phyloP scores from a whole-genome alignment of 2,888 invertebrate genomes.

The Drosophila gaucha region DNA sequence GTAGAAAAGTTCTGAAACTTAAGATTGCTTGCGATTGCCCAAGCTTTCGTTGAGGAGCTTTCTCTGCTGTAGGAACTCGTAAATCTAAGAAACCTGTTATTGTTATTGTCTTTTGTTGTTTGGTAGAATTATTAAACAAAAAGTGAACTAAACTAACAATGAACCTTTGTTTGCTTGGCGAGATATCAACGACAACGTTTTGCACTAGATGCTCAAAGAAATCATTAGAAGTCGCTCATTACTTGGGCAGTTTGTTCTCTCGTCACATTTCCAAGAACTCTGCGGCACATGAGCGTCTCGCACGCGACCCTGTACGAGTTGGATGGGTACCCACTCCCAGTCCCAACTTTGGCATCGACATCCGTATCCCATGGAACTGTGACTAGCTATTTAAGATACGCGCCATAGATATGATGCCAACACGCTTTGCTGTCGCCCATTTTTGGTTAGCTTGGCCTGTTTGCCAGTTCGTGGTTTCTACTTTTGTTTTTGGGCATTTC shows the following conservation, averaged over 20 bases:
- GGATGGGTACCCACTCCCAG: slow-evolving; percentile 15
- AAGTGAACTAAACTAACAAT: slow-evolving; percentile 47
- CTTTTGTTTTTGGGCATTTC: slow-evolving; percentile 53
- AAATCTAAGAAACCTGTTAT: slow-evolving; percentile 58
- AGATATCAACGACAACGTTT: slow-evolving; percentile 56
- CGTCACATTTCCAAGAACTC: slow-evolving; percentile 34
- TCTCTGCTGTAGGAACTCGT: slow-evolving; percentile 37
- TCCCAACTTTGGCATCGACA: too few relatives aligned
- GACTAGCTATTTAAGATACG: slow-evolving; percentile 53
- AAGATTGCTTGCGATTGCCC: slow-evolving; percentile 36
- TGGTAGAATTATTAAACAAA: slow-evolving; percentile 49
- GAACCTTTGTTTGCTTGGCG: slow-evolving; percentile 33
- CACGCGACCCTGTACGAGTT: slow-evolving; percentile 38
- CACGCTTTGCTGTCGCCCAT: slow-evolving; percentile 60
- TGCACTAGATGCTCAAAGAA: slow-evolving; percentile 57
- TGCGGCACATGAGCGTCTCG: slow-evolving; percentile 10
- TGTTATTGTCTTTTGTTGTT: slow-evolving; percentile 19
- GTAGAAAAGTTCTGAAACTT: slow-evolving; percentile 60
- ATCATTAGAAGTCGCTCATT: slow-evolving; percentile 64
- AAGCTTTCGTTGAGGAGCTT: slow-evolving; percentile 52
- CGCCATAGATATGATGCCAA: slow-evolving; percentile 60
- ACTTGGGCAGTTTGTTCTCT: slow-evolving; percentile 25
- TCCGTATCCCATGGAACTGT: slow-evolving; percentile 48
- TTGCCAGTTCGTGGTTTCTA: slow-evolving; percentile 51
- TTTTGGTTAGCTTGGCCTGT: slow-evolving; percentile 50